phyloP scores from a whole-genome alignment of 2,113 vertebrate species.

The Serinus canaria region DNA sequence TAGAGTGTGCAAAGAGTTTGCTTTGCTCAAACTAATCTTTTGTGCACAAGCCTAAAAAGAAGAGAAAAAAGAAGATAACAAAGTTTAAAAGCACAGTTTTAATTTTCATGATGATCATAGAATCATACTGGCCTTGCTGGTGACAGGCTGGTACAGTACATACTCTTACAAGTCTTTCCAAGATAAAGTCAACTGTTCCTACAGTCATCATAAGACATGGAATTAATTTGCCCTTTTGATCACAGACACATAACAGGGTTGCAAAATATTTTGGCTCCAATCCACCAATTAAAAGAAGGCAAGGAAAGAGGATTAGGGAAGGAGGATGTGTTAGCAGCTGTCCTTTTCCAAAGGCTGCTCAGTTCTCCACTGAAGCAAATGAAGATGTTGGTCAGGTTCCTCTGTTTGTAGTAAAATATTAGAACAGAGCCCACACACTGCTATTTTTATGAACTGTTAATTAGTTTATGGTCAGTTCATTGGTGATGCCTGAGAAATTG shows the following conservation, averaged over 20 bases:
- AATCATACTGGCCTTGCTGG: background rate
- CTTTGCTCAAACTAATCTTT: background rate
- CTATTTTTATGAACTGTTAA: background rate
- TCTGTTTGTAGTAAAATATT: background rate
- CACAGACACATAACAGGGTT: background rate
- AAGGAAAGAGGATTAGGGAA: background rate
- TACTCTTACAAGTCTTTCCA: background rate
- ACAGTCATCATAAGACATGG: background rate
- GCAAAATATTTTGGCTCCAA: background rate
- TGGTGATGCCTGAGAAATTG: background rate
- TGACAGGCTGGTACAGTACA: background rate
- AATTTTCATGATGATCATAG: background rate
- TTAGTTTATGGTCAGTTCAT: background rate
- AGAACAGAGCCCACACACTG: background rate
- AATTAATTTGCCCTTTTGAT: background rate
- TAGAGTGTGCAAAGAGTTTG: background rate
- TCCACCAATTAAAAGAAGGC: background rate
- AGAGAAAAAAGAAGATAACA: background rate
- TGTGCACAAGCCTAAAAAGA: background rate
- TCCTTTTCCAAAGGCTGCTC: background rate
- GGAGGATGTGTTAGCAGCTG: background rate
- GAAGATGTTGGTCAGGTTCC: background rate
- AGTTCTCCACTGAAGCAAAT: background rate
- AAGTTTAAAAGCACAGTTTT: background rate
- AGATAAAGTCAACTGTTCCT: background rate